Percentiles rank a stretch among this genome's conserved stretches.
Conservation (phyloP, 2,888 invertebrate genomes). For the Oscheius myriophilus region DNA sequence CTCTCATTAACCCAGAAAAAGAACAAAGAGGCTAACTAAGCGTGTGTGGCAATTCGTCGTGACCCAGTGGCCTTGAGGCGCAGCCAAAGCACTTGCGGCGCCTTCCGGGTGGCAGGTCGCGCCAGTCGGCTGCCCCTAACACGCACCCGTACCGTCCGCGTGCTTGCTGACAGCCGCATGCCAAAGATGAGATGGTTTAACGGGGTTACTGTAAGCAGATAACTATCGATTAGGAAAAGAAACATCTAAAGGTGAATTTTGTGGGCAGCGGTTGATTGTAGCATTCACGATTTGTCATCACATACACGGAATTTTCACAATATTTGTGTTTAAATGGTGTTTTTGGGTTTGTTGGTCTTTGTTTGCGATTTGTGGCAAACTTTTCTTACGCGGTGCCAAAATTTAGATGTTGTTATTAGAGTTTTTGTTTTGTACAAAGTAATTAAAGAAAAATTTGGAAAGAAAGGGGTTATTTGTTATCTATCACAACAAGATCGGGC, state of each 20-base stretch:
- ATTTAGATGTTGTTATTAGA: too few species aligned
- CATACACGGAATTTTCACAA: too few species aligned
- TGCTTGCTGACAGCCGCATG: neutral
- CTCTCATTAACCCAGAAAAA: conserved; percentile 9
- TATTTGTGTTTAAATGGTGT: too few species aligned
- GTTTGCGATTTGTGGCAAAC: too few species aligned
- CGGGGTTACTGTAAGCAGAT: neutral
- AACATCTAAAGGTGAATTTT: neutral
- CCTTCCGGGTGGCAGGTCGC: conserved; percentile 21
- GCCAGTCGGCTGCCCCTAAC: conserved; percentile 7
- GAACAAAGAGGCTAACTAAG: neutral
- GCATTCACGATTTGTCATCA: too few species aligned
- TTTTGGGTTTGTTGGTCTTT: too few species aligned
- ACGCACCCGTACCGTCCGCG: neutral
- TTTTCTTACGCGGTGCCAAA: too few species aligned
- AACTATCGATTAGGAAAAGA: neutral
- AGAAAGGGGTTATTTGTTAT: too few species aligned
- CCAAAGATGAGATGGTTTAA: neutral
- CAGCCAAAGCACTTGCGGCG: conserved; percentile 29
- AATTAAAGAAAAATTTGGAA: too few species aligned
- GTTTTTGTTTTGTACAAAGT: too few species aligned
- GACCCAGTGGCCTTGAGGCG: conserved; percentile 29
- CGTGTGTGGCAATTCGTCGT: conserved; percentile 25
- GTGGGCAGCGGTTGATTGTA: too few species aligned
- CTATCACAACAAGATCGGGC: too few species aligned